A percentile compares a stretch with the other conserved stretches of the same genome.
These are phyloP conservation scores for Himalopsyche japonica DNA, from an alignment of 2,888 invertebrate genomes.

Conservation along the genomic window DNA sequence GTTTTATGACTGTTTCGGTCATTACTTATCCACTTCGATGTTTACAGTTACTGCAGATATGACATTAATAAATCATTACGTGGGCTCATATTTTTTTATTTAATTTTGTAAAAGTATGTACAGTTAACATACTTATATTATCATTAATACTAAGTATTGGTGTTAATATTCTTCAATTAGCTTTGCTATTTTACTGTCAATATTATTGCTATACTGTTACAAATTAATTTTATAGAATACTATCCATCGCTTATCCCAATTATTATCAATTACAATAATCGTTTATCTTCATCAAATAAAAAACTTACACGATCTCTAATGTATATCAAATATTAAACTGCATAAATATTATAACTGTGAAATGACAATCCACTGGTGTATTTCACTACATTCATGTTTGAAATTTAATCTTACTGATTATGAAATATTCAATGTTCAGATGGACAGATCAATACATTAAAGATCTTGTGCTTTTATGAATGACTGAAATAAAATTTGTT, in stretches of 20 bases:
- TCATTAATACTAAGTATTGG: background rate
- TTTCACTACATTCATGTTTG: no score
- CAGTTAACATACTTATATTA: background rate
- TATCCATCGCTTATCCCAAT: background rate
- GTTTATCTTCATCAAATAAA: background rate
- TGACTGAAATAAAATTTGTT: conserved; percentile 6
- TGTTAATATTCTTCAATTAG: background rate
- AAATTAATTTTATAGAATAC: background rate
- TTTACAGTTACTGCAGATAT: background rate
- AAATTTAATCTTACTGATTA: no score
- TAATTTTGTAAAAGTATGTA: background rate
- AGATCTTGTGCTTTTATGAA: background rate
- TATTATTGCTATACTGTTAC: background rate
- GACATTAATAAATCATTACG: background rate
- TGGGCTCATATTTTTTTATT: no score
- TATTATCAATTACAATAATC: background rate
- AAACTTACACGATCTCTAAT: background rate
- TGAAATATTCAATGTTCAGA: no score
- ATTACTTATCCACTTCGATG: background rate
- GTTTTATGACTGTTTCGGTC: background rate
- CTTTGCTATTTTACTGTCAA: background rate
- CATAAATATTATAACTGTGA: background rate
- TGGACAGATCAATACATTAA: background rate
- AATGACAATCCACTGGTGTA: no score
- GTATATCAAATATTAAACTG: background rate